A percentile compares a stretch with the other conserved stretches of the same genome.
Conservation (phyloP, 2,113 vertebrate genomes). For the Chloroceryle aenea region DNA sequence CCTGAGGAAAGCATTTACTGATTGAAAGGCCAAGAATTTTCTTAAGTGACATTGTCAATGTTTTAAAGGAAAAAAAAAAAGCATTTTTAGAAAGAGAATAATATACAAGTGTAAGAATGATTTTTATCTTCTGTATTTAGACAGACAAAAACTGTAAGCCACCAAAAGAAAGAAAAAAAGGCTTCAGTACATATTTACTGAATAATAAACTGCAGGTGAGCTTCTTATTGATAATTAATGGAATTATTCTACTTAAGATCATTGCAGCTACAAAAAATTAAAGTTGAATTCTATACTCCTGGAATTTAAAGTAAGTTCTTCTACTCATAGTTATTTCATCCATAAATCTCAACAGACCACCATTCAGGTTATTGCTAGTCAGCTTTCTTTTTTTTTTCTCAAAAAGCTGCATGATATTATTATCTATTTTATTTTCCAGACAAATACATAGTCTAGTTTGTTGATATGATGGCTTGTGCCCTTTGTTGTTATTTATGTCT, state of each 20-base stretch:
- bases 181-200: not conserved
- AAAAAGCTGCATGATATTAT: not conserved
- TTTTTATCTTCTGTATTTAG: not conserved
- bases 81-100: not conserved
- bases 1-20: not conserved
- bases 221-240: constrained; percentile 50
- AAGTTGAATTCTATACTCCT: not conserved
- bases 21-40: not conserved
- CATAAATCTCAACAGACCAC: not conserved
- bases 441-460: not conserved
- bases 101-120: not conserved
- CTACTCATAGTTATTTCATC: not conserved
- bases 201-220: constrained; percentile 22
- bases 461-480: not conserved
- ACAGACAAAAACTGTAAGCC: not conserved
- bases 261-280: not conserved
- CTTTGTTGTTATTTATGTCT: not conserved
- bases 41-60: not conserved
- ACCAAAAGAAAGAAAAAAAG: not conserved
- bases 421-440: not conserved
- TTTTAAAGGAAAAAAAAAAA: not conserved
- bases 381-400: not conserved
- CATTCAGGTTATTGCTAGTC: not conserved
- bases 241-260: constrained; percentile 20
- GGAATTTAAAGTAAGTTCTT: constrained; percentile 8